Base-by-base conservation (phyloP, 2,888 invertebrate genomes). In the Agrochola lota region DNA sequence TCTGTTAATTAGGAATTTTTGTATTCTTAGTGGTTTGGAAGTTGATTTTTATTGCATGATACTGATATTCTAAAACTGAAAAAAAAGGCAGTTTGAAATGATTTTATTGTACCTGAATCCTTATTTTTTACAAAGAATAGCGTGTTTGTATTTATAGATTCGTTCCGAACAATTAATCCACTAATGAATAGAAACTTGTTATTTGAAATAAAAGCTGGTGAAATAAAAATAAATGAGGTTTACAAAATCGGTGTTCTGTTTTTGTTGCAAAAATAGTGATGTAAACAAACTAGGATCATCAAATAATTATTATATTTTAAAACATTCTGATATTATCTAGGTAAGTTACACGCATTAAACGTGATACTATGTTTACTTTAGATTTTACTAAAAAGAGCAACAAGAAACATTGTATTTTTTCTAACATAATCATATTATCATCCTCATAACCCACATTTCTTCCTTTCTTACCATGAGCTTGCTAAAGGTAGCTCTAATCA, bases 141-240 rank as follows among this genome's bases (percentile, higher is more conserved):
- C 17, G 3, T 60, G 46, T 30, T 40, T 20, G 40, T 46, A 40
- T 55, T 77, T 75, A 71, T n/a, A 67, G 26, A 79, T 85, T 78
- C 40, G 62, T 49, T 71, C 5, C 40, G n/a, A 72, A 35, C 46
- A 74, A 77, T 77, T 57, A 52, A 12, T 40, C 17, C 0, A 26
- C 0, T 55, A 35, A 55, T 68, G 26, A 7, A 49, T 40, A 63
- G 0, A 46, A 46, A 68, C 30, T 30, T 8, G 63, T 49, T 59
- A 0, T n/a, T 26, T 62, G 23, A 43, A 11, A 4, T 43, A 11
- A 72, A n/a, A 73, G 0, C 9, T 46, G 15, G 2, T 12, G 26
- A 17, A 74, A 66, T 64, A 35, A 49, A 64, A 26, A 64, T 30
- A 63, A 23, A 62, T 0, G n/a, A 40, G 52, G 52, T 7, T 52